Evolutionary conservation across 2,113 vertebrate genomes (phyloP).

Genomic region (Hippotragus niger): DNA sequence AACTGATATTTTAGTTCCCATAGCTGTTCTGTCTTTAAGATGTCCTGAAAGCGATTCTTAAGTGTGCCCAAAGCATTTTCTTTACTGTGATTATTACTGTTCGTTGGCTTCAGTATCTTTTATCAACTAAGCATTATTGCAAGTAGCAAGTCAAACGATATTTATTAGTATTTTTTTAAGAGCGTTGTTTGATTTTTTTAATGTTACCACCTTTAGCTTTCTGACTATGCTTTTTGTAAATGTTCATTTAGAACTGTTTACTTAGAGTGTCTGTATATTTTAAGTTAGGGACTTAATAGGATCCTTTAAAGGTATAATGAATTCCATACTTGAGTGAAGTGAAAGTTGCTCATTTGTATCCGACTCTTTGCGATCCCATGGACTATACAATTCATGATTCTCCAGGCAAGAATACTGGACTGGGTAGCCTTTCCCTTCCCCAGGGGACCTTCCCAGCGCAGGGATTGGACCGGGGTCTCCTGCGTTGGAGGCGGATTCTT

Average conservation of each 20-base stretch:
- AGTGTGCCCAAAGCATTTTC: neutral
- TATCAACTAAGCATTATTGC: neutral
- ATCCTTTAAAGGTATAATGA: neutral
- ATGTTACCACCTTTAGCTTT: neutral
- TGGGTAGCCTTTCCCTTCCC: neutral
- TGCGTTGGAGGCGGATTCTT: neutral
- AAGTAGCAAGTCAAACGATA: neutral
- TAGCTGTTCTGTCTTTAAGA: slow-evolving; percentile 23
- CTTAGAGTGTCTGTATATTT: neutral
- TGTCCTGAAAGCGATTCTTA: slow-evolving; percentile 29
- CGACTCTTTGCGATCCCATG: neutral
- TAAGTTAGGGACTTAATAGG: neutral
- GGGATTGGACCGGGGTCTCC: neutral
- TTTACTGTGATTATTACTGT: neutral
- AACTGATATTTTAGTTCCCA: slow-evolving; percentile 47
- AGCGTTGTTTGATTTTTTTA: neutral
- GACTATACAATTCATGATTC: neutral
- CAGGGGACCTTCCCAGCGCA: neutral
- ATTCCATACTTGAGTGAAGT: neutral
- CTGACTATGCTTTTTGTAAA: neutral
- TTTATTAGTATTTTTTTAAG: slow-evolving; percentile 8
- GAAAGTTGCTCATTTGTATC: neutral
- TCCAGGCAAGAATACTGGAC: neutral
- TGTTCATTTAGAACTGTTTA: neutral
- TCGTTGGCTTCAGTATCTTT: neutral